Evolutionary conservation across 2,888 invertebrate genomes (phyloP).

Genomic region (Mesopsocus fuscifrons): DNA sequence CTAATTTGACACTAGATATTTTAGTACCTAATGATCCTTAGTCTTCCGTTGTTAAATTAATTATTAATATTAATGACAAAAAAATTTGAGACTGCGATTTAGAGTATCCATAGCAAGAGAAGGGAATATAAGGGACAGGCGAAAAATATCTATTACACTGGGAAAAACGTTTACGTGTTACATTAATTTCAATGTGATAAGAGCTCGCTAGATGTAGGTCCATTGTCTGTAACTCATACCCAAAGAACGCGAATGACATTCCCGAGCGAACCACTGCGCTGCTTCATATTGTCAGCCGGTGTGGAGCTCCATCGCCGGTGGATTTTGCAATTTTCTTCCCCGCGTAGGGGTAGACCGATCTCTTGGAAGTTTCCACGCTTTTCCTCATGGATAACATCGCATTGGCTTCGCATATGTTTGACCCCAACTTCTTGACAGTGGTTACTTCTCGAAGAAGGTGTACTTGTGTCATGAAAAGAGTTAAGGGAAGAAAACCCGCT

Average conservation of each 20-base stretch:
- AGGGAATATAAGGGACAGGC: too few relatives aligned
- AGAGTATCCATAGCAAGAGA: too few relatives aligned
- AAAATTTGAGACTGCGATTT: too few relatives aligned
- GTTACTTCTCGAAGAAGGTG: slow-evolving; percentile 24
- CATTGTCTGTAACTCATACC: slow-evolving; percentile 1
- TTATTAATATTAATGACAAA: too few relatives aligned
- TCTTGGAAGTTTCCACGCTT: slow-evolving; percentile 1
- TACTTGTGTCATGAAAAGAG: slow-evolving; percentile 47
- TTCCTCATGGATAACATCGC: slow-evolving; percentile 3
- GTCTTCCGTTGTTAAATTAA: too few relatives aligned
- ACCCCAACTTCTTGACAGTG: background rate
- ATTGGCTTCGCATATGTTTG: background rate
- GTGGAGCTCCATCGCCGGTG: slow-evolving; percentile 7
- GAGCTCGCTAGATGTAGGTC: too few relatives aligned
- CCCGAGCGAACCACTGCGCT: background rate
- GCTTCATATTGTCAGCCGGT: background rate
- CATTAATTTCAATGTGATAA: too few relatives aligned
- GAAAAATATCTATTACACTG: too few relatives aligned
- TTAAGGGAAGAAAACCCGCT: slow-evolving; percentile 74
- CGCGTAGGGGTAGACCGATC: background rate
- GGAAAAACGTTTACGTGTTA: too few relatives aligned
- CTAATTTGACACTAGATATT: too few relatives aligned
- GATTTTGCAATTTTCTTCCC: slow-evolving; percentile 7
- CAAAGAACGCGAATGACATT: slow-evolving; percentile 6
- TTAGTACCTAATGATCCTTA: too few relatives aligned